These are phyloP conservation scores for Scomber japonicus DNA, from an alignment of 2,113 vertebrate species.

Conservation along the genomic window DNA sequence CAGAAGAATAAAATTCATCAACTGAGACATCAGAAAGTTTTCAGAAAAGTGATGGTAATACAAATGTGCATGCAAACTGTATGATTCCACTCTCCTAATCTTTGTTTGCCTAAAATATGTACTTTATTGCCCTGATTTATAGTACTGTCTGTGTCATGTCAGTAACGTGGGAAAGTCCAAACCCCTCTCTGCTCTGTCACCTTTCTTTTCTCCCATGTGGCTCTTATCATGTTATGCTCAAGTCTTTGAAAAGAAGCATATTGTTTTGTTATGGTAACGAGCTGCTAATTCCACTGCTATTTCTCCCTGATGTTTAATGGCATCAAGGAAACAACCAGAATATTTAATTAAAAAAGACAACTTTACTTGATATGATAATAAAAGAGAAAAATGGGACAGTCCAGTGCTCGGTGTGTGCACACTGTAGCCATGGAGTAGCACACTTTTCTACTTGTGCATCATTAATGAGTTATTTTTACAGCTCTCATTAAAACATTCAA, in stretches of 20 bases:
- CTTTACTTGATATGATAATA: not conserved
- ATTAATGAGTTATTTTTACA: conserved; percentile 1
- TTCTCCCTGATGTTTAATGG: not conserved
- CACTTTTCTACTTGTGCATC: not conserved
- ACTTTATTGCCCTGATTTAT: not conserved
- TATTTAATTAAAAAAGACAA: conserved; percentile 1
- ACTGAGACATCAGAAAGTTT: too few species aligned
- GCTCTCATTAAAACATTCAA: conserved; percentile 21
- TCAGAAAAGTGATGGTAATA: not conserved
- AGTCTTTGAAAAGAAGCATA: not conserved
- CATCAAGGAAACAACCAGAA: conserved; percentile 5
- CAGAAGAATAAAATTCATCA: too few species aligned
- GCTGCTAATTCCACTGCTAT: not conserved
- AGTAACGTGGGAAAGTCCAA: conserved; percentile 25
- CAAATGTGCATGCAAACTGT: too few species aligned
- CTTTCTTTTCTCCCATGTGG: conserved; percentile 1
- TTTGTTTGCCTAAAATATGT: not conserved
- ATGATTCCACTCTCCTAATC: not conserved
- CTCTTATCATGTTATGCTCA: not conserved
- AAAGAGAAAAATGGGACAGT: conserved; percentile 30
- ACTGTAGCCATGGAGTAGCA: conserved; percentile 20
- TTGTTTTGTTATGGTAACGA: not conserved
- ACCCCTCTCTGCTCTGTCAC: conserved; percentile 16
- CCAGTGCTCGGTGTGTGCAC: conserved; percentile 6
- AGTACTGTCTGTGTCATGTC: not conserved